These are phyloP conservation scores for Scaptodrosophila latifasciaeformis DNA, from an alignment of 2,888 invertebrate genomes.

Conservation along the genomic window DNA sequence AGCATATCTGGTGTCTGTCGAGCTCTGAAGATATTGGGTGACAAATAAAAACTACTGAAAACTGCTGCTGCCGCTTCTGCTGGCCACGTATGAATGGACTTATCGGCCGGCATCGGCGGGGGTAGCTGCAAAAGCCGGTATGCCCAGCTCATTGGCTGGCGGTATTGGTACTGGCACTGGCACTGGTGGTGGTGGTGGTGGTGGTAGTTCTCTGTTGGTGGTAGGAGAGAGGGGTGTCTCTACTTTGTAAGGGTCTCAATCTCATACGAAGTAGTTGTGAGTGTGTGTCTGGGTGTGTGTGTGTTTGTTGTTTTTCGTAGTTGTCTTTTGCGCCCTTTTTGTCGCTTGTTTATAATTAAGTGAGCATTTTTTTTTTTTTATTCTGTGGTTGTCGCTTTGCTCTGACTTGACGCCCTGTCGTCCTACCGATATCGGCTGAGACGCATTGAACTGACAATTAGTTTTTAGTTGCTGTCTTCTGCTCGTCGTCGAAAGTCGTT, in stretches of 20 bases:
- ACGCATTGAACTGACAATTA: constrained; percentile 70
- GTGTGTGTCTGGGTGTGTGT: constrained; percentile 28
- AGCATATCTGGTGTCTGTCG: constrained; percentile 67
- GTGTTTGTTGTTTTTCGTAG: constrained; percentile 36
- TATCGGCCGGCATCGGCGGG: constrained; percentile 17
- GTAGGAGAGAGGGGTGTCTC: constrained; percentile 23
- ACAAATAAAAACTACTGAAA: constrained; percentile 72
- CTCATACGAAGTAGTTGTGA: constrained; percentile 37
- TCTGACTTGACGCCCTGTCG: constrained; percentile 28
- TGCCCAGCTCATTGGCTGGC: constrained; percentile 60
- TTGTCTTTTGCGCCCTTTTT: constrained; percentile 61
- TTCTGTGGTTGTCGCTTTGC: constrained; percentile 67
- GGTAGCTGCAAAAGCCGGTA: constrained; percentile 44
- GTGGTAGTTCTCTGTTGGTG: constrained; percentile 28
- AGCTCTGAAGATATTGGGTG: constrained; percentile 71
- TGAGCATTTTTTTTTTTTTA: constrained; percentile 55
- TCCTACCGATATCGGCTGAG: constrained; percentile 62
- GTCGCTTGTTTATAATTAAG: constrained; percentile 67
- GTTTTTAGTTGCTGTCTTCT: constrained; percentile 74
- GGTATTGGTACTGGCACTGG: constrained; percentile 32
- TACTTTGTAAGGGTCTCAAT: constrained; percentile 52
- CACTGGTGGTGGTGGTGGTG: constrained; percentile 25
- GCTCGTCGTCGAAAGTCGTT: constrained; percentile 73
- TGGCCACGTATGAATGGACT: constrained; percentile 63
- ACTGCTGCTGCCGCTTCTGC: constrained; percentile 38